phyloP scores from a whole-genome alignment of 2,797 vertebrate species.

The Xenentodon cancila region DNA sequence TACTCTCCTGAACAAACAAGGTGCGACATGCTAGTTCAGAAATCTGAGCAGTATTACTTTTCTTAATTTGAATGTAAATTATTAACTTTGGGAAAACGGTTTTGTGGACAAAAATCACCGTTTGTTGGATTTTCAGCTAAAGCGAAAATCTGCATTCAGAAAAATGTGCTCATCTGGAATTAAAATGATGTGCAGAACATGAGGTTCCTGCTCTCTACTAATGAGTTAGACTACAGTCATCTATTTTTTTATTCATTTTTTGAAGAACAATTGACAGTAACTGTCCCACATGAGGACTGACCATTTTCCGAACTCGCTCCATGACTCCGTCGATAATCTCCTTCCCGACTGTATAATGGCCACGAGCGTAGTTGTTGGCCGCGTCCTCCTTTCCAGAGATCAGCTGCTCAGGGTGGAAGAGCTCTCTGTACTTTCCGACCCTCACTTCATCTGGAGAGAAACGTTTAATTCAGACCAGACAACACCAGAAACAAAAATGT shows the following conservation, averaged over 20 bases:
- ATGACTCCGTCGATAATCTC: slow-evolving; percentile 80
- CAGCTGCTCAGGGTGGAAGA: slow-evolving; percentile 92
- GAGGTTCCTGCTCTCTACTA: no score
- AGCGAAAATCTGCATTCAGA: no score
- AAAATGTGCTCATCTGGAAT: no score
- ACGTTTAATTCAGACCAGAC: background rate
- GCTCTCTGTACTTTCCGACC: slow-evolving; percentile 82
- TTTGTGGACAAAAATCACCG: no score
- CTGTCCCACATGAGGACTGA: slow-evolving; percentile 31
- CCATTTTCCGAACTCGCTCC: slow-evolving; percentile 82
- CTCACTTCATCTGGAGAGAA: slow-evolving; percentile 85
- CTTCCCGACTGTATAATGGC: slow-evolving; percentile 82
- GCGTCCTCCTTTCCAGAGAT: slow-evolving; percentile 84
- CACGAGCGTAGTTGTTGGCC: slow-evolving; percentile 83
- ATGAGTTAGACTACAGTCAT: no score
- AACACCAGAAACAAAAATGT: no score
- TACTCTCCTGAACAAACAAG: background rate
- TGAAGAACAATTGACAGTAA: background rate
- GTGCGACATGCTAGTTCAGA: no score
- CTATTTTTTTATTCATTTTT: background rate
- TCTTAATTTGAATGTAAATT: no score
- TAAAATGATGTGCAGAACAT: no score
- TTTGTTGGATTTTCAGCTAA: no score
- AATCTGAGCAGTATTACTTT: no score
- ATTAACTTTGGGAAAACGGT: no score